Evolutionary conservation across 2,888 invertebrate genomes (phyloP).

Genomic region (Spisula solida): DNA sequence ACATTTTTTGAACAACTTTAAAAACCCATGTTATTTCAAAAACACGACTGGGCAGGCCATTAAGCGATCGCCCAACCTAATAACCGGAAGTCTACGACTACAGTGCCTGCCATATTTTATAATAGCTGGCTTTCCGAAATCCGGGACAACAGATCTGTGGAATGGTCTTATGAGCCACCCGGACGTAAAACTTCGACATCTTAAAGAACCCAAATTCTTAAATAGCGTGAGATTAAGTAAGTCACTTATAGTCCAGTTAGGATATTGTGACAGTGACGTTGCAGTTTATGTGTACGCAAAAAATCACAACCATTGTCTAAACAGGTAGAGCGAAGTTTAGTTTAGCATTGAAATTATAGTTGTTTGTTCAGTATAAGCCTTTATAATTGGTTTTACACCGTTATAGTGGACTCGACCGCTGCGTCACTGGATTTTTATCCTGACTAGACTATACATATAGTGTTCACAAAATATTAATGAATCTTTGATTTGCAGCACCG

Average conservation of each 20-base stretch:
- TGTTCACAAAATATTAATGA: too few relatives aligned
- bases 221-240: constrained; percentile 57
- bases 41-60: constrained; percentile 10
- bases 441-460: too few relatives aligned
- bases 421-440: too few relatives aligned
- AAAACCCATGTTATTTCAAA: constrained; percentile 79
- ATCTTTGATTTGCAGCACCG: too few relatives aligned
- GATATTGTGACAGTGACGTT: too few relatives aligned
- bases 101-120: constrained; percentile 95
- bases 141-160: constrained; percentile 82
- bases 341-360: too few relatives aligned
- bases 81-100: constrained; percentile 45
- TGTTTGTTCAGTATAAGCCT: too few relatives aligned
- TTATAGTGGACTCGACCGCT: too few relatives aligned
- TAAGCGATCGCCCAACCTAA: neutral
- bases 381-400: too few relatives aligned
- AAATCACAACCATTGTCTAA: too few relatives aligned
- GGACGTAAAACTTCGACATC: constrained; percentile 68
- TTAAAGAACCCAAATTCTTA: constrained; percentile 70
- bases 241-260: too few relatives aligned
- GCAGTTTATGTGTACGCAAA: neutral
- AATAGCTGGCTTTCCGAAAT: constrained; percentile 82
- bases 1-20: constrained; percentile 74
- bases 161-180: constrained; percentile 76
- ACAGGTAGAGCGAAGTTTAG: too few relatives aligned